Evolutionary conservation across 2,113 vertebrate genomes (phyloP).

Genomic region (Urocynchramus pylzowi): DNA sequence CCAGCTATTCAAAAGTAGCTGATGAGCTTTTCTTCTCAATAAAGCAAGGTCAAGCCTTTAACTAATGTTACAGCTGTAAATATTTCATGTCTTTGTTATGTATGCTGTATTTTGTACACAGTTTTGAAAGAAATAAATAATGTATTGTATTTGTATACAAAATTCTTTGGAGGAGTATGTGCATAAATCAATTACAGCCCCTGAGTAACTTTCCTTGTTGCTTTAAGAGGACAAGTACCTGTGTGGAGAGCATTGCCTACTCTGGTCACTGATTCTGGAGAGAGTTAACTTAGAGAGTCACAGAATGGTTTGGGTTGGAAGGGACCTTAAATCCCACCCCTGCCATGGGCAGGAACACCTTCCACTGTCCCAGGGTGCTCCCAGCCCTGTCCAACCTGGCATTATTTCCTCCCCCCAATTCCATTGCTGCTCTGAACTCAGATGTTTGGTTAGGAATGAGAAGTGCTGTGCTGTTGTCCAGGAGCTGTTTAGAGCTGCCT

Average conservation of each 20-base stretch:
- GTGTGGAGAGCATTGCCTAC: background rate
- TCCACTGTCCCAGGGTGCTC: background rate
- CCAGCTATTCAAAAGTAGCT: background rate
- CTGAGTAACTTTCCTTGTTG: background rate
- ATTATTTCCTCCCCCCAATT: background rate
- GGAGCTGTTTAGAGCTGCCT: background rate
- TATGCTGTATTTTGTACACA: background rate
- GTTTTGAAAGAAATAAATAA: background rate
- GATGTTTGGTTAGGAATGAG: background rate
- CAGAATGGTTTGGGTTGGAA: background rate
- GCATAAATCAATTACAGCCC: background rate
- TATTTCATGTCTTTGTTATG: background rate
- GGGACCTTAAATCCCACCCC: background rate
- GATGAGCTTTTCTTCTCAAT: background rate
- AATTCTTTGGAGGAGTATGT: background rate
- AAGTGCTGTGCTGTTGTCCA: background rate
- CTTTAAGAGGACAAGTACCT: background rate
- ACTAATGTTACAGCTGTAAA: background rate
- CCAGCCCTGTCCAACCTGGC: accelerated
- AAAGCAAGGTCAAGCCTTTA: background rate
- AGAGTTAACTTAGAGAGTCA: background rate
- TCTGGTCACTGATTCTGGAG: background rate
- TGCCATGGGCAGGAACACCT: background rate
- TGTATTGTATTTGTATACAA: background rate
- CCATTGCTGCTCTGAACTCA: background rate